A percentile compares a stretch with the other conserved stretches of the same genome.
phyloP scores from a whole-genome alignment of 2,797 vertebrate species.

The Sorex maritimensis region DNA sequence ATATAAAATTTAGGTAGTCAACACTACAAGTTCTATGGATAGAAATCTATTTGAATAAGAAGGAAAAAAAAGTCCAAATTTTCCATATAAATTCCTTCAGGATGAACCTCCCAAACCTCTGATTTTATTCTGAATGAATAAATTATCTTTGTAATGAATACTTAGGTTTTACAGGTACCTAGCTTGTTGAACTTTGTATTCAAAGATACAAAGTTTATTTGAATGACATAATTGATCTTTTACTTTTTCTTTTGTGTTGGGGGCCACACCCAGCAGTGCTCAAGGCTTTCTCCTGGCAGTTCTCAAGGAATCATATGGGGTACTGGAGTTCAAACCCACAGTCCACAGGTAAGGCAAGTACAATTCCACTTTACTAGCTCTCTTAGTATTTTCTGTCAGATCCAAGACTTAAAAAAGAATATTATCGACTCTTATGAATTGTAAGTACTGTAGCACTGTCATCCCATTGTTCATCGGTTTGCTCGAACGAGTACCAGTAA shows the following conservation, averaged over 20 bases:
- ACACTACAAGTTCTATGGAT: slow-evolving; percentile 30
- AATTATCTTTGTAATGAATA: slow-evolving; percentile 44
- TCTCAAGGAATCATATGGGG: no score
- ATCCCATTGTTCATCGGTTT: no score
- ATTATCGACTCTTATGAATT: not conserved
- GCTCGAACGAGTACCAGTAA: no score
- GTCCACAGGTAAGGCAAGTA: no score
- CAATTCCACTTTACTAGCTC: no score
- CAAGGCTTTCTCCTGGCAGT: no score
- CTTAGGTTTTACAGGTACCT: not conserved
- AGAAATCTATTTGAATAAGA: not conserved
- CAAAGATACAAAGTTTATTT: no score
- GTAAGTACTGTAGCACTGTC: no score
- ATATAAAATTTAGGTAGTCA: slow-evolving; percentile 33
- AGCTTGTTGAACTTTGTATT: not conserved
- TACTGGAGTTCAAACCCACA: no score
- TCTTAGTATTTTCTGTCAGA: not conserved
- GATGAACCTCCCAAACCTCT: not conserved
- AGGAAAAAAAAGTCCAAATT: not conserved
- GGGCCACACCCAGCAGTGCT: no score
- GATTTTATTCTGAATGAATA: not conserved
- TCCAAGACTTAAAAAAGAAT: not conserved
- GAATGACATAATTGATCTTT: no score
- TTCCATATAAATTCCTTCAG: not conserved
- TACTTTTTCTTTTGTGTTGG: no score